Evolutionary conservation across 30 jellyfish, hydroid and myxozoan species (phyloP), one percentile per base, ranked within the genome.

Genomic region (Phacellophora camtschatica): DNA sequence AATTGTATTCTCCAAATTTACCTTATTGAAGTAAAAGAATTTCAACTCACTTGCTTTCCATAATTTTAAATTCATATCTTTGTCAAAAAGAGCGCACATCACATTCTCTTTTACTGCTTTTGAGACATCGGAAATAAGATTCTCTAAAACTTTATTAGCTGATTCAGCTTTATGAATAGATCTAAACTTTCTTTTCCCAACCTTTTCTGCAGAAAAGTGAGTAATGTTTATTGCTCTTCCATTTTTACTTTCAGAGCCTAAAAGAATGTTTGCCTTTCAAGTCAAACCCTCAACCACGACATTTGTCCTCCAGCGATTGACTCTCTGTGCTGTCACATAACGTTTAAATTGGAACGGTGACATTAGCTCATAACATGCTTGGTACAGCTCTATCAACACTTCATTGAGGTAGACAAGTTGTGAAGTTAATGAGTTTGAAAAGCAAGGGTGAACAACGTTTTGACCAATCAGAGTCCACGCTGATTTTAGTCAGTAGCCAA

Each of bases 361-460:
- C 74, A 58, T 58, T 45, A 58, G 74, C 45, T 58, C 74, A 58
- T 28, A 58, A 58, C 74, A 58, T 58, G 74, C 42, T 13, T 58
- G 74, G 74, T n/a, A 58, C 20, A 58, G 74, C 74, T 58, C 74
- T 27, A 28, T 45, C 74, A 58, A 45, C 74, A 58, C 74, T 58
- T 58, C 45, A 58, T 58, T 58, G 74, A n/a, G 27, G 74, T 58
- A 58, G 6, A 58, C 74, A 58, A 58, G 46, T 58, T 58, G 74
- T 58, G 74, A 45, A 58, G 74, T 58, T 58, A n/a, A 45, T 58
- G 74, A 19, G 74, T 13, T 58, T 13, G 74, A 27, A n/a, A 9
- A n/a, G 46, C 43, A 27, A 58, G 45, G 74, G 45, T 39, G n/a
- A n/a, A n/a, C n/a, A n/a, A n/a, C n/a, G n/a, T 15, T 15, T 39